Evolutionary conservation across 2,888 invertebrate species (phyloP).

Genomic region (Cinara cedri): DNA sequence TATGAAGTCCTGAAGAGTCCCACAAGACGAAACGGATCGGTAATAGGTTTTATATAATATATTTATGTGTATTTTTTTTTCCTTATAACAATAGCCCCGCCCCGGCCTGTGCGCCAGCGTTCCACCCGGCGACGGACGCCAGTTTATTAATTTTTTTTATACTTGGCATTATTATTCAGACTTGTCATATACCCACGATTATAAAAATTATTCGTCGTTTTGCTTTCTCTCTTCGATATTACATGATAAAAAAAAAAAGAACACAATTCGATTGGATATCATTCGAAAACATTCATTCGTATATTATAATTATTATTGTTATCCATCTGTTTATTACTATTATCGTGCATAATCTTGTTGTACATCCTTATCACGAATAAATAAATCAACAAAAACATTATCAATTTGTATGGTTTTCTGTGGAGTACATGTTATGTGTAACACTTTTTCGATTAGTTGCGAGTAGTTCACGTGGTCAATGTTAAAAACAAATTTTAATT

Average conservation of each 20-base stretch:
- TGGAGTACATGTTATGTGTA: no score
- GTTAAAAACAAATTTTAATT: no score
- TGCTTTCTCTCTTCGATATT: constrained; percentile 26
- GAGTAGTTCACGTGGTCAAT: no score
- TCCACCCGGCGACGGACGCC: constrained; percentile 34
- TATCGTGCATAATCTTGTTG: no score
- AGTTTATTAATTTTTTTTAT: constrained; percentile 35
- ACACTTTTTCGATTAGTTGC: no score
- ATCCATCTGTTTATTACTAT: no score
- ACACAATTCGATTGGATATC: not conserved
- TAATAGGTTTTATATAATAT: constrained; percentile 32
- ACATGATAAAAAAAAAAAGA: not conserved
- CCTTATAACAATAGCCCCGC: constrained; percentile 43
- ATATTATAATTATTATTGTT: no score
- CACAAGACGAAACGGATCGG: constrained; percentile 56
- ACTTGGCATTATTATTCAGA: constrained; percentile 22
- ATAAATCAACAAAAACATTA: no score
- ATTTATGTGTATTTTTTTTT: constrained; percentile 15
- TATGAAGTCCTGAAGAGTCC: constrained; percentile 29
- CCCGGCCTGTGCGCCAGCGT: constrained; percentile 23
- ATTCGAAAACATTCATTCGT: no score
- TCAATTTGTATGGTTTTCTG: no score
- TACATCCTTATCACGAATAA: no score
- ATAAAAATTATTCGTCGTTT: constrained; percentile 20
- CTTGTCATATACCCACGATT: constrained; percentile 45